Base-by-base conservation (phyloP, 2,797 vertebrate genomes). In the Pseudomugil tenellus region DNA sequence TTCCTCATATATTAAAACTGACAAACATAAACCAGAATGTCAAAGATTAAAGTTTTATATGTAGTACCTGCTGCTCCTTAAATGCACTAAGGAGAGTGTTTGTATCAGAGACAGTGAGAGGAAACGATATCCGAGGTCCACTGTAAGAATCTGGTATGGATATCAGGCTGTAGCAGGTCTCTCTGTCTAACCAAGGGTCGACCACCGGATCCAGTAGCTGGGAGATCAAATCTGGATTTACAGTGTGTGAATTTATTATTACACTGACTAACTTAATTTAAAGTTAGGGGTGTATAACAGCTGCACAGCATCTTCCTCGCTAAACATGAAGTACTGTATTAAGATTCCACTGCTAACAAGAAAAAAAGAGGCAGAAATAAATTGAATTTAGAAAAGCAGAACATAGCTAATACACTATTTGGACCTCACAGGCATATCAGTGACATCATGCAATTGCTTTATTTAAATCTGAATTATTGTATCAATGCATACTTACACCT, bases 71-170 rank as follows among this genome's bases (percentile, higher is more conserved):
- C 75, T 95, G 91, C 53, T 96, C 89, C 84, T 95, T 97, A 86
- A 98, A 98, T 46, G 95, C 96, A 21, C 89, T 80, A 79, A 98
- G 92, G 46, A 99, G 95, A 48, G 89, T 56, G 57, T 91, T 92
- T 1, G 95, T 96, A 68, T 98, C 95, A 2, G 91, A 74, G 70
- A 91, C 88, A 1, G 93, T 94, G 67, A 98, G 94, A 19, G 98
- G 98, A 75, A 99, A 99, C 0, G 94, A 94, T 25, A 99, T 91
- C 11, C 88, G 93, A 35, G 98, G 98, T 1, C 98, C 98, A 0
- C 54, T 57, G 83, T 99, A 99, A 1, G 95, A 95, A 28, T 95
- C 90, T 0, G 97, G 93, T 64, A 99, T 84, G 0, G 91, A 73
- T 58, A 97, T 92, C 16, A 80, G 77, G 79, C 95, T 87, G 80